Evolutionary conservation across 2,113 vertebrate genomes (phyloP).

Genomic region (Vidua chalybeata): DNA sequence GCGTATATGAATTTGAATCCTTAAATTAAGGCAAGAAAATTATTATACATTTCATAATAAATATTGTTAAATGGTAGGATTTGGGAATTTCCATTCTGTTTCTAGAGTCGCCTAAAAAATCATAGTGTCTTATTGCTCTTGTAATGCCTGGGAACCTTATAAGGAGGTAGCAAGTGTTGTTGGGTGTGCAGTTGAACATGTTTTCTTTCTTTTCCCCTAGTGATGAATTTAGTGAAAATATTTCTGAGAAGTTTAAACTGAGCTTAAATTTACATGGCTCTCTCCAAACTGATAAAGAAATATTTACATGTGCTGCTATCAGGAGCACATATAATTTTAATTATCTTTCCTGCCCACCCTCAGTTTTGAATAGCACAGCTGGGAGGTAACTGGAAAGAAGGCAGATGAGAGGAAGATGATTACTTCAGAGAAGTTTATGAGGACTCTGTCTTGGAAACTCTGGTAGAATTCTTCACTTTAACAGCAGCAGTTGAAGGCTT

Average conservation of each 20-base stretch:
- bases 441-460: background rate
- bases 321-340: background rate
- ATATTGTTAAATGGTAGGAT: background rate
- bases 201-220: background rate
- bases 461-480: background rate
- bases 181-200: background rate
- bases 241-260: background rate
- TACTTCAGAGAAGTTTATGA: background rate
- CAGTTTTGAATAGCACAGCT: background rate
- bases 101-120: background rate
- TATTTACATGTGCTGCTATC: background rate
- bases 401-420: background rate
- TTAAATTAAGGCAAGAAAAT: background rate
- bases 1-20: background rate
- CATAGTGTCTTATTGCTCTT: background rate
- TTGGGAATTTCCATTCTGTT: background rate
- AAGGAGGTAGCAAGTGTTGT: background rate
- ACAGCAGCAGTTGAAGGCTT: background rate
- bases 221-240: background rate
- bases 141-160: background rate
- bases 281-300: background rate
- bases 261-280: background rate
- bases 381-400: background rate
- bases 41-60: background rate
- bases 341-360: background rate